Evolutionary conservation across 1,140 invertebrate species (phyloP).

Genomic region (Rhizoglyphus robini): DNA sequence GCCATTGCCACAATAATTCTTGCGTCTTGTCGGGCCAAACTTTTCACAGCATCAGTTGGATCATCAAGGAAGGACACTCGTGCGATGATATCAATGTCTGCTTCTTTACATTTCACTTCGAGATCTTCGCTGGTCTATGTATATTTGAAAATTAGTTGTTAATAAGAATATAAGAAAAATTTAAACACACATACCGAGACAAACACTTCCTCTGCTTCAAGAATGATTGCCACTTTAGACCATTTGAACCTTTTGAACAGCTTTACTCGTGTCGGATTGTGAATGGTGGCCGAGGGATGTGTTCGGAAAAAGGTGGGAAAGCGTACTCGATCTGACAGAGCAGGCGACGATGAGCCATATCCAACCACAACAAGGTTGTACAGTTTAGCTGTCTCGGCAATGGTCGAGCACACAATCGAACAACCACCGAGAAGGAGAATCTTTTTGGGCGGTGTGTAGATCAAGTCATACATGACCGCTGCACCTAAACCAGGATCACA

Average conservation of each 20-base stretch:
- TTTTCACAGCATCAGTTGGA: conserved; percentile 86
- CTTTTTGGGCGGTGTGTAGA: conserved; percentile 92
- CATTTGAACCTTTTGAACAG: conserved; percentile 93
- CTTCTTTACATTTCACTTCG: conserved; percentile 81
- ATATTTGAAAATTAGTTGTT: not conserved
- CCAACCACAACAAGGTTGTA: conserved; percentile 98
- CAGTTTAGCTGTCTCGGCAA: conserved; percentile 97
- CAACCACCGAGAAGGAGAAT: conserved; percentile 90
- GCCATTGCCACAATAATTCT: conserved; percentile 94
- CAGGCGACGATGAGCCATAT: conserved; percentile 94
- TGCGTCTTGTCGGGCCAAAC: conserved; percentile 74
- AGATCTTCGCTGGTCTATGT: conserved; percentile 87
- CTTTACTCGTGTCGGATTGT: conserved; percentile 94
- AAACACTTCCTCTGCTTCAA: conserved; percentile 98
- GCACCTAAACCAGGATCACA: conserved; percentile 94
- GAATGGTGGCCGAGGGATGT: conserved; percentile 96
- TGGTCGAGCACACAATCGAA: conserved; percentile 96
- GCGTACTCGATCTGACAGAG: conserved; percentile 85
- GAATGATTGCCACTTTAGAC: conserved; percentile 89
- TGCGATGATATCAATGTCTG: conserved; percentile 83
- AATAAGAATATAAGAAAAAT: not conserved
- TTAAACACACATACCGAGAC: conserved; percentile 57
- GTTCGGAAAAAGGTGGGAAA: conserved; percentile 97
- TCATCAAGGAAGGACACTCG: conserved; percentile 92
- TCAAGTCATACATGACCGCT: conserved; percentile 92